Base-by-base conservation (phyloP, 2,797 vertebrate genomes). In the Xiphophorus birchmanni region DNA sequence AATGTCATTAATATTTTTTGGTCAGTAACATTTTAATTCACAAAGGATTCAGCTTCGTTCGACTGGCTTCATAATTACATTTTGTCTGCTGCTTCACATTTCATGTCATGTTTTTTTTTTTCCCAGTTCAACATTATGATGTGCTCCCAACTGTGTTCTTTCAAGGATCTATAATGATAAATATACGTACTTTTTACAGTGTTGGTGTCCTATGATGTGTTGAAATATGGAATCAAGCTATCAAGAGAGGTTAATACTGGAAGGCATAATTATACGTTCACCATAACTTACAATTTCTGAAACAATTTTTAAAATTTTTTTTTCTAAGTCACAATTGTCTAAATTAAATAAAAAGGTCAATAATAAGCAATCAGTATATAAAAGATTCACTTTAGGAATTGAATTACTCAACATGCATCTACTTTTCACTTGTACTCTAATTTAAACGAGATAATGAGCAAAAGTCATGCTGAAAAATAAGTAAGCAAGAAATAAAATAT, bases 61-160 rank as follows among this genome's bases (percentile, higher is more conserved):
- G 4, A 40, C 65, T 40, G 65, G 37, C 37, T n/a, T n/a, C 69
- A 72, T 45, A 71, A 71, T 13, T 72, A 29, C 26, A 26, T 2
- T 26, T 44, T 71, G n/a, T 71, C 67, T 71, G 40, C 40, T 71
- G 10, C 26, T 69, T 71, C 67, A 71, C 11, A n/a, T 44, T 71
- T 45, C 5, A 26, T 45, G 11, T 45, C 10, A 42, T 5, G 3
- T 23, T 42, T 67, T n/a, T n/a, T n/a, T 71, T 26, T 71, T 5
- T 2, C 40, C 18, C 4, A 45, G 40, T 71, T 45, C 23, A 71
- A 7, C 26, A 15, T 71, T 71, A n/a, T 44, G 23, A n/a, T 44
- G 1, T 15, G 42, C 26, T 71, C 42, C 4, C 23, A 44, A 44
- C 5, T 72, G 5, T 72, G 29, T 45, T 29, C 26, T 23, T 45